Conservation (phyloP, 2,888 invertebrate genomes). For the Prostheceraeus crozeri region DNA sequence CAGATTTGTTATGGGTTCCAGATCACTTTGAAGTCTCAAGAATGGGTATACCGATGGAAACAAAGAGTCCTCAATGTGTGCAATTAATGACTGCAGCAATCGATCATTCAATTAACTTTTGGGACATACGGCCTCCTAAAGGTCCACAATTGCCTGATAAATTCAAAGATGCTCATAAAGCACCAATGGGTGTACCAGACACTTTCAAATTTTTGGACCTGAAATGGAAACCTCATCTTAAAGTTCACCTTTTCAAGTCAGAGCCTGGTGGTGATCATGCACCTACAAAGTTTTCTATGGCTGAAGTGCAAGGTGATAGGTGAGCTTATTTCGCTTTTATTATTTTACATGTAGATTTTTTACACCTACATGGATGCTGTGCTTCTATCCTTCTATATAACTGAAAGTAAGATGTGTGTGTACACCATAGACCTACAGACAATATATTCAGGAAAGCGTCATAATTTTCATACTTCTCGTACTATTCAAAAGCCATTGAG, state of each 20-base stretch:
- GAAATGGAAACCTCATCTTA: constrained; percentile 54
- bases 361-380: background rate
- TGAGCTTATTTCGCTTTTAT: background rate
- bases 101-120: constrained; percentile 51
- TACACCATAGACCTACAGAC: too few relatives aligned
- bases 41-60: constrained; percentile 25
- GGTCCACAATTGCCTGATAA: background rate
- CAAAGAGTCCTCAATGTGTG: constrained; percentile 2
- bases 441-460: too few relatives aligned
- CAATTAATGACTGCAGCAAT: constrained; percentile 55
- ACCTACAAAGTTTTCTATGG: constrained; percentile 54
- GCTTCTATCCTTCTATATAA: too few relatives aligned
- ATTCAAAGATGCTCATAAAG: constrained; percentile 20
- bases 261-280: constrained; percentile 56
- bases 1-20: constrained; percentile 56
- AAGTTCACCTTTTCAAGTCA: constrained; percentile 47
- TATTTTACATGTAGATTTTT: background rate
- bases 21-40: constrained; percentile 55
- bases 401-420: too few relatives aligned
- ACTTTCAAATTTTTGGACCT: constrained; percentile 56
- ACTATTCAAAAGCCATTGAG: too few relatives aligned
- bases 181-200: constrained; percentile 49
- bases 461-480: too few relatives aligned
- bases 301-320: too few relatives aligned
- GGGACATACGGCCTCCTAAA: constrained; percentile 38